A percentile compares a stretch with the other conserved stretches of the same genome.
These are phyloP conservation scores for Drosophila mauritiana DNA, from an alignment of 1,140 invertebrate species.

Conservation along the genomic window DNA sequence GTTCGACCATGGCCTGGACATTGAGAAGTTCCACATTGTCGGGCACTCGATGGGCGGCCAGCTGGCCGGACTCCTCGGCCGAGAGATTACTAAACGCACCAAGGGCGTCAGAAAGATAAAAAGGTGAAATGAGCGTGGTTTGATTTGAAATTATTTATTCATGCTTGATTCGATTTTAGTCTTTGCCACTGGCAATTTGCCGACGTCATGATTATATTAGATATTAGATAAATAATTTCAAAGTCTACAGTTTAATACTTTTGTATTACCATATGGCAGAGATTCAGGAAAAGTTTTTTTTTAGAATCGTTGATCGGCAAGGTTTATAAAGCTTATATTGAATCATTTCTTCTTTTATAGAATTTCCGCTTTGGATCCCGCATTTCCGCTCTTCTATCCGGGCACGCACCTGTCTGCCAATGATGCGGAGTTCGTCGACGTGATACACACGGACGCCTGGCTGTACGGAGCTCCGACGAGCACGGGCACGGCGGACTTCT, in stretches of 20 bases:
- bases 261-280: background rate
- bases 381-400: slow-evolving; percentile 87
- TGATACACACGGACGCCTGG: slow-evolving; percentile 89
- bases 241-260: background rate
- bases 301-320: too few species aligned
- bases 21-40: slow-evolving; percentile 88
- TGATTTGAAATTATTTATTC: background rate
- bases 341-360: slow-evolving; percentile 64
- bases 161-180: too few species aligned
- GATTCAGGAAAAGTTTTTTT: too few species aligned
- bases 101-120: slow-evolving; percentile 69
- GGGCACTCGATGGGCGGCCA: slow-evolving; percentile 92
- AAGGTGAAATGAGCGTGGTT: slow-evolving; percentile 50
- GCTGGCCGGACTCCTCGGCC: slow-evolving; percentile 88
- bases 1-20: slow-evolving; percentile 80
- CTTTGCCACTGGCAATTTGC: too few species aligned
- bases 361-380: slow-evolving; percentile 87
- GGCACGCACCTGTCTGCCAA: slow-evolving; percentile 87
- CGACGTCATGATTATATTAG: too few species aligned
- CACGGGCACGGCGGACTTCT: slow-evolving; percentile 88
- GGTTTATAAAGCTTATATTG: background rate
- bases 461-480: slow-evolving; percentile 86
- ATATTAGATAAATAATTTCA: too few species aligned
- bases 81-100: slow-evolving; percentile 75
- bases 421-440: slow-evolving; percentile 89